phyloP scores from a whole-genome alignment of 2,797 vertebrate genomes.

The Australoheros facetus region DNA sequence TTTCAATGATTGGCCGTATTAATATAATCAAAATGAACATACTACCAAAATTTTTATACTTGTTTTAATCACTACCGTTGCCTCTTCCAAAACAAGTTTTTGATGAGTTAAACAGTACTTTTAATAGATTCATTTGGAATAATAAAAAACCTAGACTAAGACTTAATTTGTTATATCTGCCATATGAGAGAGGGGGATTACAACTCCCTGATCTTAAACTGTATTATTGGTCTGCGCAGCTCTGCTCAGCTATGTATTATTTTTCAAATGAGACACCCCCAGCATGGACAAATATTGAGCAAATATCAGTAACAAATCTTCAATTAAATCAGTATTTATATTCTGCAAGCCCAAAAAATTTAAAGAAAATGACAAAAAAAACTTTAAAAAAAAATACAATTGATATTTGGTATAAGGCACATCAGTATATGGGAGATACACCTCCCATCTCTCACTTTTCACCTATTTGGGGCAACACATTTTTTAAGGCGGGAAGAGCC shows the following conservation, averaged over 20 bases:
- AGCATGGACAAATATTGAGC: no score
- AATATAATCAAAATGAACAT: slow-evolving; percentile 23
- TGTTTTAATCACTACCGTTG: not conserved
- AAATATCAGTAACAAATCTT: no score
- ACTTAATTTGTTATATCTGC: not conserved
- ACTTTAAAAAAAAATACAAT: not conserved
- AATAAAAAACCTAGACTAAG: not conserved
- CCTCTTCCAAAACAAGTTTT: not conserved
- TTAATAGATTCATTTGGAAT: not conserved
- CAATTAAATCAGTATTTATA: not conserved
- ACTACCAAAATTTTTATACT: not conserved
- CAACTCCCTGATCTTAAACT: slow-evolving; percentile 4
- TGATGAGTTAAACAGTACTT: not conserved
- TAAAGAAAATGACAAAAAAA: not conserved
- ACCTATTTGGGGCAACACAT: not conserved
- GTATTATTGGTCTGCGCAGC: not conserved
- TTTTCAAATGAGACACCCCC: no score
- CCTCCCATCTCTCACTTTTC: not conserved
- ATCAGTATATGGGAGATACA: no score
- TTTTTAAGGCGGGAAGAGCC: not conserved
- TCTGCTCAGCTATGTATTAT: no score
- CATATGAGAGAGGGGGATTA: not conserved
- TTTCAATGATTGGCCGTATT: slow-evolving; percentile 13
- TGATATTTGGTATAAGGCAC: not conserved
- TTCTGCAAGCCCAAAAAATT: not conserved